Evolutionary conservation across 2,888 invertebrate species (phyloP).

Genomic region (Euplagia quadripunctaria): DNA sequence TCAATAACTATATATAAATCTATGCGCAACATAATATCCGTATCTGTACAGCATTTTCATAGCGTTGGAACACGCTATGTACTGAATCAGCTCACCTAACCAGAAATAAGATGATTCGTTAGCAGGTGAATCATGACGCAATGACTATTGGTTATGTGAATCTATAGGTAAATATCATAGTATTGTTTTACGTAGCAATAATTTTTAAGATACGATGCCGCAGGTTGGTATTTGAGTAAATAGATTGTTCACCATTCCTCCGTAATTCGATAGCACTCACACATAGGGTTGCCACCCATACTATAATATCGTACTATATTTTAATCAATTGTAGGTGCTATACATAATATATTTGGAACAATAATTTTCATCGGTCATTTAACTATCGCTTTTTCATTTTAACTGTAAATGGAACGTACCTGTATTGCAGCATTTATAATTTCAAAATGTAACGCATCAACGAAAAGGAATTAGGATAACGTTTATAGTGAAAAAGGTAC

Average conservation of each 20-base stretch:
- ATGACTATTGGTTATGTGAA: slow-evolving; percentile 3
- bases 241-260: background rate
- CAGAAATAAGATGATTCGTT: slow-evolving; percentile 18
- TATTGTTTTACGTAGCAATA: too few relatives aligned
- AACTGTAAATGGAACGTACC: background rate
- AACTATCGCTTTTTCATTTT: background rate
- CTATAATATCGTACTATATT: too few relatives aligned
- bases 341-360: too few relatives aligned
- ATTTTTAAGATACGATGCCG: too few relatives aligned
- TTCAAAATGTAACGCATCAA: background rate
- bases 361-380: too few relatives aligned
- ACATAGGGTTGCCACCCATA: background rate
- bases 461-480: too few relatives aligned
- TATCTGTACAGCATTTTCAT: slow-evolving; percentile 9
- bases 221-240: too few relatives aligned
- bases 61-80: slow-evolving; percentile 18
- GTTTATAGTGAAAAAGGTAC: background rate
- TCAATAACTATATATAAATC: background rate
- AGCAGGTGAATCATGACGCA: slow-evolving; percentile 14
- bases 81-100: slow-evolving; percentile 34
- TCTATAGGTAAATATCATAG: background rate
- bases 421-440: background rate
- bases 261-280: background rate
- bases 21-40: background rate
- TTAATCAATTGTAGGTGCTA: too few relatives aligned